A percentile compares a stretch with the other conserved stretches of the same genome.
Evolutionary conservation across 1,140 invertebrate species (phyloP).

Genomic region (Hermetia illucens): DNA sequence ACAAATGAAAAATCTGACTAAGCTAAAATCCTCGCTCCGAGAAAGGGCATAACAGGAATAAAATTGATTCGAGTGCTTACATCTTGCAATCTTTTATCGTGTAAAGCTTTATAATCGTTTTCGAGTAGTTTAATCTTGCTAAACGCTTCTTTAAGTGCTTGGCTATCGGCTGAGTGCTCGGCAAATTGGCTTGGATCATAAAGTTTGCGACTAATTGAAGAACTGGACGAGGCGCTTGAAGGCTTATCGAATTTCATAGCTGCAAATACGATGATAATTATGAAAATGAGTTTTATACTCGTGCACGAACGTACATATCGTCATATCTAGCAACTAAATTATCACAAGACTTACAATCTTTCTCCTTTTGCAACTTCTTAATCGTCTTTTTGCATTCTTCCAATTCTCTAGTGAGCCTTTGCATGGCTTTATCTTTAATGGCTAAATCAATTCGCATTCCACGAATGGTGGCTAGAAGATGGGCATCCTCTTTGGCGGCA

Average conservation of each 20-base stretch:
- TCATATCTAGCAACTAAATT: too few relatives aligned
- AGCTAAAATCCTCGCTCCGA: not conserved
- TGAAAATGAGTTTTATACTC: too few relatives aligned
- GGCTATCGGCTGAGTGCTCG: constrained; percentile 40
- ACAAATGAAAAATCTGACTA: too few relatives aligned
- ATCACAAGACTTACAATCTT: constrained; percentile 42
- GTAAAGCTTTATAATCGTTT: constrained; percentile 50
- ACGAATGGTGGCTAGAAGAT: constrained; percentile 60
- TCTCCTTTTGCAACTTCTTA: constrained; percentile 54
- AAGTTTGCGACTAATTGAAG: constrained; percentile 8
- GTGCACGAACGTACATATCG: too few relatives aligned
- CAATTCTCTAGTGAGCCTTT: constrained; percentile 52
- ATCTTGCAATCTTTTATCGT: constrained; percentile 60
- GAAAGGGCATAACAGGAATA: not conserved
- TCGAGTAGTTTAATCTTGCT: constrained; percentile 41
- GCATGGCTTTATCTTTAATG: constrained; percentile 53
- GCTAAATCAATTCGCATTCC: constrained; percentile 55
- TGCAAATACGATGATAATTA: too few relatives aligned
- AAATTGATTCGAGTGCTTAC: constrained; percentile 37
- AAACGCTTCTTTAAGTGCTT: constrained; percentile 41
- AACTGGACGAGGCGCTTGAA: not conserved
- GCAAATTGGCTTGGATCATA: constrained; percentile 34
- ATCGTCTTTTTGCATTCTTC: constrained; percentile 62
- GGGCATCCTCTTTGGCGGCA: constrained; percentile 48
- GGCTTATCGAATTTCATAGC: not conserved